Base-by-base conservation (phyloP, 2,888 invertebrate genomes). In the Cerastoderma edule region DNA sequence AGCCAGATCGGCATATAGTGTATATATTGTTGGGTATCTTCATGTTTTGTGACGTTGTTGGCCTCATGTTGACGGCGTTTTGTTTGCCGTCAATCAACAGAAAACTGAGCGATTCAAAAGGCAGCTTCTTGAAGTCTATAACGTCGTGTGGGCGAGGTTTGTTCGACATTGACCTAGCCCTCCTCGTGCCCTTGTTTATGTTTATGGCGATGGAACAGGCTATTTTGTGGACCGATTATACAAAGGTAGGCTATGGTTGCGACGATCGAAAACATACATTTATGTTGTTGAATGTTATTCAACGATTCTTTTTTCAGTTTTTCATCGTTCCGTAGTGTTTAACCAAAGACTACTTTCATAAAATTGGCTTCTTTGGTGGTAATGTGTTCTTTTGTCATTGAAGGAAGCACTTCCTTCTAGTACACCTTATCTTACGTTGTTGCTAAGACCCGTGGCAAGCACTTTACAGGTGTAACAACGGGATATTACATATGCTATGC, bases 231-330 rank as follows among this genome's bases (percentile, higher is more conserved):
- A 85, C 87, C 10, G 90, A 90, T 63, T 91, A 88, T 68, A 91
- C 91, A 3, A 91, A 91, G 89, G 92, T 92, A 79, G 10, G 68
- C 28, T 46, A n/a, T n/a, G n/a, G n/a, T n/a, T n/a, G n/a, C n/a
- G n/a, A n/a, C n/a, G n/a, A n/a, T n/a, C n/a, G n/a, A n/a, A n/a
- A n/a, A n/a, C n/a, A n/a, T n/a, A n/a, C n/a, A n/a, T n/a, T n/a
- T n/a, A n/a, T n/a, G n/a, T n/a, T n/a, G n/a, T n/a, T n/a, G n/a
- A n/a, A n/a, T n/a, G n/a, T n/a, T n/a, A n/a, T n/a, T n/a, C n/a
- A n/a, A n/a, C n/a, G n/a, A n/a, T n/a, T n/a, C n/a, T n/a, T n/a
- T n/a, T n/a, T n/a, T n/a, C n/a, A n/a, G n/a, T n/a, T n/a, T n/a
- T n/a, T n/a, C n/a, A n/a, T n/a, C n/a, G n/a, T n/a, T n/a, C n/a